Percentiles rank a stretch among this genome's conserved stretches.
Evolutionary conservation across 1,140 invertebrate genomes (phyloP).

Genomic region (Drosophila subpulchrella): DNA sequence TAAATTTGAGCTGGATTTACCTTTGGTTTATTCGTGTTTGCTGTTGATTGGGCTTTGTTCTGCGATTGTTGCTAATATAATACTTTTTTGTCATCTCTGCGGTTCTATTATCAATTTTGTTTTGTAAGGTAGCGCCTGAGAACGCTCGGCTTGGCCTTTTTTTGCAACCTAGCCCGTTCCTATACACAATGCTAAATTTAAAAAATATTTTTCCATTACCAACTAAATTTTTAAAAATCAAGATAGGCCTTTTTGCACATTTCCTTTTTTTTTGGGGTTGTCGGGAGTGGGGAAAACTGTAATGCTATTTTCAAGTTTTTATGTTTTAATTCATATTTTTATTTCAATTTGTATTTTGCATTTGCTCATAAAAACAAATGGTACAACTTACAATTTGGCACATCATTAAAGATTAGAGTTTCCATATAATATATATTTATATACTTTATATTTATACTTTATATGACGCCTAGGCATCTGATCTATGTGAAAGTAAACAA

Average conservation of each 20-base stretch:
- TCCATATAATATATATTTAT: constrained; percentile 64
- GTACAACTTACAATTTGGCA: constrained; percentile 84
- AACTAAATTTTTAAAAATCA: constrained; percentile 61
- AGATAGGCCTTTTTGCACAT: constrained; percentile 21
- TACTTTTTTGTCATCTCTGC: constrained; percentile 51
- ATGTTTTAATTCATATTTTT: constrained; percentile 64
- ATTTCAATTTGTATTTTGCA: constrained; percentile 75
- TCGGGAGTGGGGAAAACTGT: constrained; percentile 18
- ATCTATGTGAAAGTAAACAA: constrained; percentile 78
- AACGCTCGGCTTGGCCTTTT: constrained; percentile 41
- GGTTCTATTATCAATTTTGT: constrained; percentile 63
- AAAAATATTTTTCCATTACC: constrained; percentile 69
- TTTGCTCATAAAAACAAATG: constrained; percentile 80
- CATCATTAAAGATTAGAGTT: constrained; percentile 81
- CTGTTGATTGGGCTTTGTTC: constrained; percentile 32
- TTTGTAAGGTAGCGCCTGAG: constrained; percentile 61
- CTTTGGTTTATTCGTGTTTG: constrained; percentile 25
- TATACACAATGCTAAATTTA: constrained; percentile 72
- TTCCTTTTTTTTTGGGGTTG: constrained; percentile 21
- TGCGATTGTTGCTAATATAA: constrained; percentile 57
- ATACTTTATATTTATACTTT: constrained; percentile 76
- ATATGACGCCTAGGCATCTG: constrained; percentile 68
- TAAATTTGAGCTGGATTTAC: constrained; percentile 39
- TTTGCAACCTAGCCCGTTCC: constrained; percentile 30
- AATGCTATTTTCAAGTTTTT: constrained; percentile 55